phyloP scores from a whole-genome alignment of 2,113 vertebrate species.

The Ptilorrhoa leucosticta region DNA sequence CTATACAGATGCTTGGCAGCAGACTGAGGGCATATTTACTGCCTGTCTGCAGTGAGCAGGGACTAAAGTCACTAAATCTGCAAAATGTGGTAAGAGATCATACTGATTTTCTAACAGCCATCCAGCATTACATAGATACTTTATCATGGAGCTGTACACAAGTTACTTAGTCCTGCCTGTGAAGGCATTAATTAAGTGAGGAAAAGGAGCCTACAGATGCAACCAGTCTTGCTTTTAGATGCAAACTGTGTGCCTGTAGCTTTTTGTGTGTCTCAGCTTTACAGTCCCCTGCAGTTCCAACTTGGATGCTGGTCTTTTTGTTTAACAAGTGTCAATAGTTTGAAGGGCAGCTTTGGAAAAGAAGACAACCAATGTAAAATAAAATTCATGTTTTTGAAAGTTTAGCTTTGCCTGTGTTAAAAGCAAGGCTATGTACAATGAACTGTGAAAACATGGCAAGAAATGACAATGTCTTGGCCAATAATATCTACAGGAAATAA shows the following conservation, averaged over 20 bases:
- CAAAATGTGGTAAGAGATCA: constrained; percentile 3
- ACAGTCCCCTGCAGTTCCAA: neutral
- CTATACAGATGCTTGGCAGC: constrained; percentile 13
- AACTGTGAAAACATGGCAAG: neutral
- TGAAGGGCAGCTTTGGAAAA: neutral
- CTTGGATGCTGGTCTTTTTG: neutral
- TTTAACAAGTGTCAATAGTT: neutral
- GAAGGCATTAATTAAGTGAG: neutral
- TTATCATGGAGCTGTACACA: neutral
- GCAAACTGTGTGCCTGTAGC: neutral
- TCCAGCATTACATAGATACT: neutral
- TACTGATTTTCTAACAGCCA: neutral
- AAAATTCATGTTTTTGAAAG: neutral
- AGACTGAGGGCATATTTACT: neutral
- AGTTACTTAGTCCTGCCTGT: neutral
- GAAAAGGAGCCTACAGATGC: neutral
- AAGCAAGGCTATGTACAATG: neutral
- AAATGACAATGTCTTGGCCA: neutral
- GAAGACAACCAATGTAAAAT: neutral
- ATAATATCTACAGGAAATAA: constrained; percentile 19
- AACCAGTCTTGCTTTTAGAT: neutral
- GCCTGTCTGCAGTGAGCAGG: neutral
- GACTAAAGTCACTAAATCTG: constrained; percentile 24
- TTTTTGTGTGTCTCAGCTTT: neutral
- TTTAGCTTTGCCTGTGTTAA: neutral